Base-by-base conservation (phyloP, 2,888 invertebrate species). In the Drosophila setosimentum region DNA sequence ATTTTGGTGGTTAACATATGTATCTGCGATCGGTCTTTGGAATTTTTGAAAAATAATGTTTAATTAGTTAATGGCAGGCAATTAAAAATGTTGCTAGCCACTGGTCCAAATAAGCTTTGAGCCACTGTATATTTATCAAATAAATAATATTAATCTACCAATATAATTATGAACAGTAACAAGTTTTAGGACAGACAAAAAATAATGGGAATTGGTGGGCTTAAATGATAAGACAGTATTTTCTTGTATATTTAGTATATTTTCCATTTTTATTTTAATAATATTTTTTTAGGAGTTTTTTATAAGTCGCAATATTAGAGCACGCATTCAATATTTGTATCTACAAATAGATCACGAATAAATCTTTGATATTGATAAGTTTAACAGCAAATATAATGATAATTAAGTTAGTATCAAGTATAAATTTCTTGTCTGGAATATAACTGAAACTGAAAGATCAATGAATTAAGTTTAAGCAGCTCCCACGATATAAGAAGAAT, bases 401-500 rank as follows among this genome's bases (percentile, higher is more conserved):
- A 49, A 27, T 13, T n/a, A 1, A 55, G 33, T 10, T 29, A 29
- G 27, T 11, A 16, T n/a, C n/a, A 50, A n/a, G 27, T 16, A 16
- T 35, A 29, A 27, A 13, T 8, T 50, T 27, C 16, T 21, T 33
- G 21, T 21, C 13, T 29, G 8, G 35, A 45, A 24, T 45, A 45
- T 45, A 66, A n/a, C 35, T 67, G 21, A 57, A 54, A 40, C 57
- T 33, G 33, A 57, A 40, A 24, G 49, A 68, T 68, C 58, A 48
- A 69, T 69, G 40, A 40, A 68, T 50, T 33, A 55, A 69, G 27
- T 21, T 54, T 10, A 68, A 68, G 40, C 29, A 35, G 58, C 75
- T 79, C 76, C 80, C 76, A 76, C 76, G 79, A 54, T 45, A 57
- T 45, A 33, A 30, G 11, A 6, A 48, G 35, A 10, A 50, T 29